phyloP scores from a whole-genome alignment of 2,888 invertebrate species.

The Lepidochrysops patricia region DNA sequence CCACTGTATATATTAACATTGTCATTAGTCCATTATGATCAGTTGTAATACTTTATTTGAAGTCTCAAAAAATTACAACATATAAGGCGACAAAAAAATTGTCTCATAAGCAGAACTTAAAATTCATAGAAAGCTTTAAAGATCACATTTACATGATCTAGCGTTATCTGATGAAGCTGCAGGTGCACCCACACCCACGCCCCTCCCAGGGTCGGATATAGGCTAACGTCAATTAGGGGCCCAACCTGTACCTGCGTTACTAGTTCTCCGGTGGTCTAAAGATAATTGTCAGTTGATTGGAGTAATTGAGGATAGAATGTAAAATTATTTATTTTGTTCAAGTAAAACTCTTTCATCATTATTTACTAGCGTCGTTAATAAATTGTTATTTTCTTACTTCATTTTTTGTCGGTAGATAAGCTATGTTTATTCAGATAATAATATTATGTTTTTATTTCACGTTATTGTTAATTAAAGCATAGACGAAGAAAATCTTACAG shows the following conservation, averaged over 20 bases:
- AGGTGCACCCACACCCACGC: slow-evolving; percentile 50
- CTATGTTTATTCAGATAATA: too few species aligned
- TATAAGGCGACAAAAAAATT: not conserved
- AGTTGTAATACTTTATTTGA: too few species aligned
- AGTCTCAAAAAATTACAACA: too few species aligned
- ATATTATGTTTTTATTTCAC: too few species aligned
- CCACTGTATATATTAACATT: too few species aligned
- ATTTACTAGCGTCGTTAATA: too few species aligned
- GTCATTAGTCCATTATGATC: too few species aligned
- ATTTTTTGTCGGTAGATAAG: too few species aligned
- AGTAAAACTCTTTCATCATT: not conserved
- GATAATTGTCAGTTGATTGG: not conserved
- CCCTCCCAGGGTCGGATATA: not conserved
- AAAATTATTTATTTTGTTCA: too few species aligned
- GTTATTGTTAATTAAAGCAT: too few species aligned
- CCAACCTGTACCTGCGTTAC: not conserved
- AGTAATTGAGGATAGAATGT: not conserved
- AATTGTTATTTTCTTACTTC: too few species aligned
- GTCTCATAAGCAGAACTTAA: slow-evolving; percentile 24
- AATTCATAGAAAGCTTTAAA: slow-evolving; percentile 51
- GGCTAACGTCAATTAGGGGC: not conserved
- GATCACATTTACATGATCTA: slow-evolving; percentile 71
- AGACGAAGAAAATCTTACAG: too few species aligned
- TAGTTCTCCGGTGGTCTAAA: not conserved
- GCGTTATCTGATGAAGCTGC: slow-evolving; percentile 43